Base-by-base conservation (phyloP, 2,113 vertebrate genomes). In the Sander vitreus region DNA sequence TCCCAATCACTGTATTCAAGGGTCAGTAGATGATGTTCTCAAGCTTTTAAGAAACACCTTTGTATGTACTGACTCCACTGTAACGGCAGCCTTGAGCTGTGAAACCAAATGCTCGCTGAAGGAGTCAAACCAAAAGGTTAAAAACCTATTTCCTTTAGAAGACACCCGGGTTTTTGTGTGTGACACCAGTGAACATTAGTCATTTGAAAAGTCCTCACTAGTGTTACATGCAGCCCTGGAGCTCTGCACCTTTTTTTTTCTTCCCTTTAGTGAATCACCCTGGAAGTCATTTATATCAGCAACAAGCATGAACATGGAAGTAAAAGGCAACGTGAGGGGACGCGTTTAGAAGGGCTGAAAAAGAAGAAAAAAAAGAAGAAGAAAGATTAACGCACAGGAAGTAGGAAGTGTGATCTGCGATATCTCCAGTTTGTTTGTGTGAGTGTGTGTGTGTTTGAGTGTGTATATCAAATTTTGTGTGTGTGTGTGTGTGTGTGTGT, bases 341-440 rank as follows among this genome's bases (percentile, higher is more conserved):
- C 87, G 47, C 16, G 81, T 89, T 91, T 47, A 59, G 59, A 84
- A 66, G 73, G 1, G 58, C 55, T 78, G 21, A 71, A 83, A 72
- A 78, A n/a, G n/a, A n/a, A n/a, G n/a, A n/a, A n/a, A 83, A 78
- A 63, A 39, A 84, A 85, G 84, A 90, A 92, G 87, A 91, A 92
- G 83, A 90, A 36, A 83, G 58, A 88, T 85, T 39, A 73, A 85
- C 80, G 85, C 81, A 84, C 91, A 94, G 94, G 94, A 96, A 96
- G 93, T 62, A 95, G 95, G 96, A 96, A 96, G 95, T 95, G 78
- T 90, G 84, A 89, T 90, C 84, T 87, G 82, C 66, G 73, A 73
- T 81, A 81, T 76, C 80, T 71, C 23, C 45, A 72, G 4, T 78
- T 45, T 76, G 69, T 74, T 45, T 76, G 68, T 74, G 23, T 25